Evolutionary conservation across 2,797 vertebrate genomes (phyloP).

Genomic region (Artibeus jamaicensis): DNA sequence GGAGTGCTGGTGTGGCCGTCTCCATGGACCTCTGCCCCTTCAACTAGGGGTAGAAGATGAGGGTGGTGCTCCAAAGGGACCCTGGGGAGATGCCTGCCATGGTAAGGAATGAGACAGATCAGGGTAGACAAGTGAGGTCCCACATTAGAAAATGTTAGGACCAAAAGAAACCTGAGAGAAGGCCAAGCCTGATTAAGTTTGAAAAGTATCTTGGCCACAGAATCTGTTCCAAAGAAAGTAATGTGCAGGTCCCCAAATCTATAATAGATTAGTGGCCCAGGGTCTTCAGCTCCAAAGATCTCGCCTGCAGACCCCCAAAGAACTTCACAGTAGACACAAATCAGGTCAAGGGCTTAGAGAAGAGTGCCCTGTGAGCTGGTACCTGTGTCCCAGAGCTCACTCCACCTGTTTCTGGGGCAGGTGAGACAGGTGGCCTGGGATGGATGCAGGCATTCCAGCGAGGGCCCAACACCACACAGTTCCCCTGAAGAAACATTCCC

Average conservation of each 20-base stretch:
- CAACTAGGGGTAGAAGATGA: not conserved
- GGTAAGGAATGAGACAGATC: rapidly evolving
- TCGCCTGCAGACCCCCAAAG: not conserved
- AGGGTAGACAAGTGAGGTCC: too few species aligned
- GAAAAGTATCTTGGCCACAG: not conserved
- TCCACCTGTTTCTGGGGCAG: not conserved
- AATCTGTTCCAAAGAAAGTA: not conserved
- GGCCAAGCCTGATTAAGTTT: not conserved
- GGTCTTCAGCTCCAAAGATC: not conserved
- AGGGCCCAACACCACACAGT: rapidly evolving
- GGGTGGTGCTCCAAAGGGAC: not conserved
- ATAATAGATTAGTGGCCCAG: not conserved
- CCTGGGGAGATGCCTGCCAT: not conserved
- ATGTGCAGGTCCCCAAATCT: not conserved
- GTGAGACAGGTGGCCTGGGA: not conserved
- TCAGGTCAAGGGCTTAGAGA: not conserved
- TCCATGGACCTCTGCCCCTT: not conserved
- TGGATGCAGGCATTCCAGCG: rapidly evolving
- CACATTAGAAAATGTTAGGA: not conserved
- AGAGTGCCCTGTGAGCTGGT: not conserved
- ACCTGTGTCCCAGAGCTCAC: not conserved
- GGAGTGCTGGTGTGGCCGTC: rapidly evolving
- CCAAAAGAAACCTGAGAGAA: not conserved
- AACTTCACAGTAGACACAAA: not conserved
- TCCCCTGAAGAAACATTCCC: not conserved